These are phyloP conservation scores for Drosophila histrio DNA, from an alignment of 2,888 invertebrate genomes.

Conservation along the genomic window DNA sequence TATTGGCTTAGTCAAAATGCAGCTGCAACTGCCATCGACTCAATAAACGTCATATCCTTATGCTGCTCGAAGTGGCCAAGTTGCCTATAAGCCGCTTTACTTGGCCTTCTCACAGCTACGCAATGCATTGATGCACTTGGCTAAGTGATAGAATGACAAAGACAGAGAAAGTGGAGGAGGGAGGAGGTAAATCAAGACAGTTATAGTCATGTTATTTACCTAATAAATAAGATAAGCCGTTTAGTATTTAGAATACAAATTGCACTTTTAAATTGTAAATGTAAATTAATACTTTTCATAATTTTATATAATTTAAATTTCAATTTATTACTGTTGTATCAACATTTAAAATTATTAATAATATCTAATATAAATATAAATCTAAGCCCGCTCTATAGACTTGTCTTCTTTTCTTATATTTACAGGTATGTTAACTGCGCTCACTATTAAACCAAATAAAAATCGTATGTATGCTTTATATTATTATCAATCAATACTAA, in stretches of 20 bases:
- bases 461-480: not conserved
- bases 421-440: conserved; percentile 9
- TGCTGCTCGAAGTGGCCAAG: conserved; percentile 8
- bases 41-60: conserved; percentile 66
- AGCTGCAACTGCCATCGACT: conserved; percentile 52
- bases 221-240: not conserved
- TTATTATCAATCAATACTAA: not conserved
- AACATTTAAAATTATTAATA: too few species aligned
- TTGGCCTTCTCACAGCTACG: conserved; percentile 19
- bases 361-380: too few species aligned
- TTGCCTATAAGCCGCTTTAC: conserved; percentile 56
- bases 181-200: too few species aligned
- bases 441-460: not conserved
- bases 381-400: too few species aligned
- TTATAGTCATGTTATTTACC: not conserved
- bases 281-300: too few species aligned
- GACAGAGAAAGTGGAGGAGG: not conserved
- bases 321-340: too few species aligned
- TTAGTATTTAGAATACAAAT: too few species aligned
- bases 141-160: conserved; percentile 16
- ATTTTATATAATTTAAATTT: too few species aligned
- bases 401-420: not conserved
- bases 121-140: conserved; percentile 5
- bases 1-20: conserved; percentile 72
- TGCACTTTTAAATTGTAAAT: too few species aligned